phyloP scores from a whole-genome alignment of 1,140 invertebrate genomes.

The Carposina sasakii region DNA sequence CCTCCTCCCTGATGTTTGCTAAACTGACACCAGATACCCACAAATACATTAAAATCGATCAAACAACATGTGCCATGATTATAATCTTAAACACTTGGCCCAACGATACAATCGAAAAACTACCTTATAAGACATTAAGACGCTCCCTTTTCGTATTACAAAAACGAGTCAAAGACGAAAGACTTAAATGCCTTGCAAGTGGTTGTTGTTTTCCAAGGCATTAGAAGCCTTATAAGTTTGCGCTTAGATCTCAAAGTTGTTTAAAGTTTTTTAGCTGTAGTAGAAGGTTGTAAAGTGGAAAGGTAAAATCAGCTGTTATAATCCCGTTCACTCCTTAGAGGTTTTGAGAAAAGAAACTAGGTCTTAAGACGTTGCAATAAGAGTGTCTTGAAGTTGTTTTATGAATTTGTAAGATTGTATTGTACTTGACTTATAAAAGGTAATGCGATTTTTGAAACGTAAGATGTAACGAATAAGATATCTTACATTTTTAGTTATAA shows the following conservation, averaged over 20 bases:
- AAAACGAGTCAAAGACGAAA: neutral
- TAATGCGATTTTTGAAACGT: too few relatives aligned
- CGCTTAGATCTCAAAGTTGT: neutral
- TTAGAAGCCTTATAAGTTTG: neutral
- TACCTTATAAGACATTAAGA: constrained; percentile 11
- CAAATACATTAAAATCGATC: constrained; percentile 63
- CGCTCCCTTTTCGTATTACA: too few relatives aligned
- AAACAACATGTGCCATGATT: constrained; percentile 64
- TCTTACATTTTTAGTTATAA: too few relatives aligned
- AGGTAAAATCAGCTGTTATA: constrained; percentile 56
- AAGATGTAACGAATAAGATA: too few relatives aligned
- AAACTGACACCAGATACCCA: constrained; percentile 66
- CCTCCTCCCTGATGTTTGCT: too few relatives aligned
- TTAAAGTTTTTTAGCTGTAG: constrained; percentile 4
- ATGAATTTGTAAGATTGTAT: too few relatives aligned
- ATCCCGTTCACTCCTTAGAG: too few relatives aligned
- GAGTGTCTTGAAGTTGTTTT: too few relatives aligned
- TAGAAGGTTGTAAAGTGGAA: constrained; percentile 37
- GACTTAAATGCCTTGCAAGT: constrained; percentile 6
- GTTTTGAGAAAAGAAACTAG: too few relatives aligned
- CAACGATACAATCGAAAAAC: too few relatives aligned
- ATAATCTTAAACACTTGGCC: constrained; percentile 54
- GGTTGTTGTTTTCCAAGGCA: neutral
- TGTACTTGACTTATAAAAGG: too few relatives aligned
- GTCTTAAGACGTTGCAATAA: too few relatives aligned